These are phyloP conservation scores for Origma solitaria DNA, from an alignment of 2,113 vertebrate species.

Conservation along the genomic window DNA sequence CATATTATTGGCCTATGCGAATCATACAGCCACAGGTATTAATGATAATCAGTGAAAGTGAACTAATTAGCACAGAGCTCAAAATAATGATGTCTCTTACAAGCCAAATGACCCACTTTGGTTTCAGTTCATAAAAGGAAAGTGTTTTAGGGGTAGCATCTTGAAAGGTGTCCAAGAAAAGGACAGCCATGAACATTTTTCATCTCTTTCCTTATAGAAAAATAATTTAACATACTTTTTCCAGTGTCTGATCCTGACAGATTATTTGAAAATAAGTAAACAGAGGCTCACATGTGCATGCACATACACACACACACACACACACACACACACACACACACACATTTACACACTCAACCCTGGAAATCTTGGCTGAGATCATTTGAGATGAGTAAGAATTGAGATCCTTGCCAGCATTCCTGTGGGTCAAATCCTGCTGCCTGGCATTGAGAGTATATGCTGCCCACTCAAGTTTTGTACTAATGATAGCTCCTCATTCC, in stretches of 20 bases:
- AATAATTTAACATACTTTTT: neutral
- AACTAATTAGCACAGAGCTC: conserved; percentile 37
- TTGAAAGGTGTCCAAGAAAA: neutral
- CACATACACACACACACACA: too few relatives aligned
- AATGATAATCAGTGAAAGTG: neutral
- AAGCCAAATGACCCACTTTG: conserved; percentile 8
- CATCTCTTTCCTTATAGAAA: neutral
- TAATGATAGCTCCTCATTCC: neutral
- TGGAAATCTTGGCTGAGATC: neutral
- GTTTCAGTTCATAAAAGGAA: neutral
- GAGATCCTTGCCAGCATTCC: neutral
- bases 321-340: neutral
- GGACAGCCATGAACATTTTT: neutral
- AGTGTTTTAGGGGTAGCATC: neutral
- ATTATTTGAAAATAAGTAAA: neutral
- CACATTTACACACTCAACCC: neutral
- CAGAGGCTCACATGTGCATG: neutral
- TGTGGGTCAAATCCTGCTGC: neutral
- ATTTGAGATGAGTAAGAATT: neutral
- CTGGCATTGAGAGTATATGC: neutral
- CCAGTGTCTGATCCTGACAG: neutral
- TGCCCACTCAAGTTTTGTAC: neutral
- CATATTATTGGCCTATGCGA: neutral
- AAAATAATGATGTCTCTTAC: conserved; percentile 13
- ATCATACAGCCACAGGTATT: conserved; percentile 9